Percentiles rank a stretch among this genome's conserved stretches.
Evolutionary conservation across 2,797 vertebrate genomes (phyloP).

Genomic region (Oophaga sylvatica): DNA sequence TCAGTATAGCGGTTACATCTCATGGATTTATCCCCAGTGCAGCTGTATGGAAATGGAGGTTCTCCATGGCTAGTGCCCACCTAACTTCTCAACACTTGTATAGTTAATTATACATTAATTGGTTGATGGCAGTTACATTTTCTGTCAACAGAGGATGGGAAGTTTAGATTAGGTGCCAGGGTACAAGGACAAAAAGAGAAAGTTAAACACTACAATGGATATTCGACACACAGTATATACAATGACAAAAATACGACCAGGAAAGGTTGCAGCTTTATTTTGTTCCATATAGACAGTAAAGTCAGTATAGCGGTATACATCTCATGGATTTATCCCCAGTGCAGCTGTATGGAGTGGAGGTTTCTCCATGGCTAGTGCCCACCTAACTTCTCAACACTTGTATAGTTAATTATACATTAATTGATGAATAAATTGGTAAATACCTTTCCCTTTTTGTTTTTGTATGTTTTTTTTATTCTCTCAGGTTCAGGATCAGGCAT

Average conservation of each 20-base stretch:
- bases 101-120: background rate
- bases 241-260: too few species aligned
- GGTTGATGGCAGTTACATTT: background rate
- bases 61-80: too few species aligned
- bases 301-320: background rate
- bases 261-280: background rate
- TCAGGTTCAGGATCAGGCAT: too few species aligned
- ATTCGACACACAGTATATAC: background rate
- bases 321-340: background rate
- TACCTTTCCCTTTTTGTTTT: too few species aligned
- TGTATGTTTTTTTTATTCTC: too few species aligned
- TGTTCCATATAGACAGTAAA: background rate
- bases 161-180: background rate
- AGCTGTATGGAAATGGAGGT: too few species aligned
- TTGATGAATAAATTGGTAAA: too few species aligned
- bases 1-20: background rate
- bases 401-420: too few species aligned
- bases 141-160: conserved; percentile 9
- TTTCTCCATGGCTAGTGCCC: too few species aligned
- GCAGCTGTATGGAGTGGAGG: too few species aligned
- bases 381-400: too few species aligned
- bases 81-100: too few species aligned
- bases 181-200: background rate
- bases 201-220: background rate
- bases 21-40: background rate